Evolutionary conservation across 2,888 invertebrate species (phyloP).

Genomic region (Megastigmus dorsalis): DNA sequence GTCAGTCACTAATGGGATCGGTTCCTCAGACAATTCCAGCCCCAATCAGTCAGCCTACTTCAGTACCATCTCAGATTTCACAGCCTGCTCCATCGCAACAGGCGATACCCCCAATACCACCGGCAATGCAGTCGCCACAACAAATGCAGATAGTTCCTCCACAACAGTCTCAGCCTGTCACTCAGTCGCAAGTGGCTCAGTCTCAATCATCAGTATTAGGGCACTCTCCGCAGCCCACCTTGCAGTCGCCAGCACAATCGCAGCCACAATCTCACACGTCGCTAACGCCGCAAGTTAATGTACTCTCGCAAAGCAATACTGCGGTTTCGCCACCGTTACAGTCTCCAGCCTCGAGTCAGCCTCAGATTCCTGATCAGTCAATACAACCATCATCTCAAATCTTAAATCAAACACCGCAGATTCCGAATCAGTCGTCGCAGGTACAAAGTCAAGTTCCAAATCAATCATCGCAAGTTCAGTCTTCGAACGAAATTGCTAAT

Average conservation of each 20-base stretch:
- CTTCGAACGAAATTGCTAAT: slow-evolving; percentile 54
- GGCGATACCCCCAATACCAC: neutral
- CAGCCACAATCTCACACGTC: slow-evolving; percentile 51
- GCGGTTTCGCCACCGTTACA: slow-evolving; percentile 54
- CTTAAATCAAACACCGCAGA: slow-evolving; percentile 62
- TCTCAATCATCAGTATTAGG: slow-evolving; percentile 57
- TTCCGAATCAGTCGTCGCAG: slow-evolving; percentile 54
- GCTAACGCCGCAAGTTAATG: slow-evolving; percentile 57
- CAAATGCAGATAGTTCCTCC: slow-evolving; percentile 35
- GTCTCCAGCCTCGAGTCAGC: slow-evolving; percentile 40
- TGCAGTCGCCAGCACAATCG: slow-evolving; percentile 58
- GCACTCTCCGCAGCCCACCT: slow-evolving; percentile 56
- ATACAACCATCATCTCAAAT: slow-evolving; percentile 53
- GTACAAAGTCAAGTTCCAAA: slow-evolving; percentile 54
- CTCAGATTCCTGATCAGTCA: slow-evolving; percentile 52
- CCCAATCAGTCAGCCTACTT: slow-evolving; percentile 44
- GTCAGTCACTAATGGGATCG: slow-evolving; percentile 54
- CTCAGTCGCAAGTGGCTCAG: slow-evolving; percentile 56
- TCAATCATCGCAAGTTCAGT: slow-evolving; percentile 59
- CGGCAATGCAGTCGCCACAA: slow-evolving; percentile 26
- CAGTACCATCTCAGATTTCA: slow-evolving; percentile 44
- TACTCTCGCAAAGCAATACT: slow-evolving; percentile 61
- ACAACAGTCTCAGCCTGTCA: slow-evolving; percentile 51
- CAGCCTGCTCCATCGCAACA: slow-evolving; percentile 40
- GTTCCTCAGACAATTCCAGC: slow-evolving; percentile 49